Base-by-base conservation (phyloP, 2,113 vertebrate species). In the Perca flavescens region DNA sequence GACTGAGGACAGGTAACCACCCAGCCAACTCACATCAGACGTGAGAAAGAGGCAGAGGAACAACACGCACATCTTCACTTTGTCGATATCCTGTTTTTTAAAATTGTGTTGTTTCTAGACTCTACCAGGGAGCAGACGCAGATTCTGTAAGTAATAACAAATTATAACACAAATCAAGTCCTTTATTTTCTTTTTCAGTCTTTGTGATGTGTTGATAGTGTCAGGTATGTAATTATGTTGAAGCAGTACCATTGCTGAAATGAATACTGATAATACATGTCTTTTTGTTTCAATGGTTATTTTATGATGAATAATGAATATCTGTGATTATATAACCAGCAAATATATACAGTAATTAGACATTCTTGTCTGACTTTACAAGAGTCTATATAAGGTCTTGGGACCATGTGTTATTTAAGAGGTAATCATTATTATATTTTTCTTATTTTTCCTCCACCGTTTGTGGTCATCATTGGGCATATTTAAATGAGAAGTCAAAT, bases 401-500 rank as follows among this genome's bases (percentile, higher is more conserved):
- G 17, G 21, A 68, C 5, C 43, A 21, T 16, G 2, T 17, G 21
- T 53, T 60, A 28, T 66, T 5, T 62, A 57, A 68, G 2, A 22
- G 7, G 6, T 57, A 2, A 49, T 50, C 8, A 31, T 4, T 56
- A 2, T 49, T 13, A 6, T 60, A 8, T 28, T 21, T 0, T 25
- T 50, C 0, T 25, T 28, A 31, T 50, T 43, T 40, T 40, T 28
- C 4, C 7, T 8, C 13, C 1, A n/a, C 3, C 6, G 13, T 80
- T 43, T 14, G 1, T 21, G 4, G 14, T 49, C 3, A 21, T 65
- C n/a, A 9, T 31, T 43, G 1, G 3, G 12, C 10, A 57, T 40
- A 82, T 86, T 88, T 22, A 74, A 85, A 90, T 80, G 19, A 69
- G 22, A 70, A 86, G 19, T 61, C 60, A 89, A 87, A 88, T 84